Percentiles rank a stretch among this genome's conserved stretches.
phyloP scores from a whole-genome alignment of 2,888 invertebrate genomes.

The Drosophila neoperkinsi region DNA sequence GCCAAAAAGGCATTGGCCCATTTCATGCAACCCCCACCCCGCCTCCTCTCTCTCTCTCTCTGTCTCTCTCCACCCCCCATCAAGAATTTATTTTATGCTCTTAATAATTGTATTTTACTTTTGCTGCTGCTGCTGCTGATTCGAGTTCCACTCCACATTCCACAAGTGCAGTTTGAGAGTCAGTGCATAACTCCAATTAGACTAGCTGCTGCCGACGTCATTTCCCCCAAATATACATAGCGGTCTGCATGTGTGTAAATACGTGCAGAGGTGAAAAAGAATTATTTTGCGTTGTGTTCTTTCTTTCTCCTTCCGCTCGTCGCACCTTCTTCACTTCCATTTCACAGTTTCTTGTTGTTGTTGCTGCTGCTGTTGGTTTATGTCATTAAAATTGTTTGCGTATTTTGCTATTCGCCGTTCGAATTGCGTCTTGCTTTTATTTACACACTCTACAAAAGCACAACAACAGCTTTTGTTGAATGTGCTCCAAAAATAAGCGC shows the following conservation, averaged over 20 bases:
- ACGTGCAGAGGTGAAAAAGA: not conserved
- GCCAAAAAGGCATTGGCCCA: slow-evolving; percentile 78
- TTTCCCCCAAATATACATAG: slow-evolving; percentile 1
- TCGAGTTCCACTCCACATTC: slow-evolving; percentile 1
- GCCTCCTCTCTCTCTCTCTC: not conserved
- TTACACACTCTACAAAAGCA: slow-evolving; percentile 51
- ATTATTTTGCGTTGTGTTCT: slow-evolving; percentile 10
- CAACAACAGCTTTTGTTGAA: slow-evolving; percentile 18
- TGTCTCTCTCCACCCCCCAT: not conserved
- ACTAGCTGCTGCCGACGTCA: slow-evolving; percentile 16
- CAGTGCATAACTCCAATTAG: slow-evolving; percentile 13
- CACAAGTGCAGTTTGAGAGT: slow-evolving; percentile 10
- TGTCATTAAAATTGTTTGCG: slow-evolving; percentile 49
- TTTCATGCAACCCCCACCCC: slow-evolving; percentile 8
- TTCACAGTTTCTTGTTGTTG: slow-evolving; percentile 25
- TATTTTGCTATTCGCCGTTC: slow-evolving; percentile 50
- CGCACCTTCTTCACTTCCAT: slow-evolving; percentile 39
- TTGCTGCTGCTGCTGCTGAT: not conserved
- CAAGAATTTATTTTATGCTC: slow-evolving; percentile 32
- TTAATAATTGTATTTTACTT: slow-evolving; percentile 25
- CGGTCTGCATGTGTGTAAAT: slow-evolving; percentile 8
- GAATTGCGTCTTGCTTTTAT: slow-evolving; percentile 69
- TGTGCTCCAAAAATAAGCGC: slow-evolving; percentile 68
- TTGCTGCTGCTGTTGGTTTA: slow-evolving; percentile 16
- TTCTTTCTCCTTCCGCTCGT: slow-evolving; percentile 1